These are phyloP conservation scores for Cyanoramphus novaezelandiae DNA, from an alignment of 2,113 vertebrate species.

Conservation along the genomic window DNA sequence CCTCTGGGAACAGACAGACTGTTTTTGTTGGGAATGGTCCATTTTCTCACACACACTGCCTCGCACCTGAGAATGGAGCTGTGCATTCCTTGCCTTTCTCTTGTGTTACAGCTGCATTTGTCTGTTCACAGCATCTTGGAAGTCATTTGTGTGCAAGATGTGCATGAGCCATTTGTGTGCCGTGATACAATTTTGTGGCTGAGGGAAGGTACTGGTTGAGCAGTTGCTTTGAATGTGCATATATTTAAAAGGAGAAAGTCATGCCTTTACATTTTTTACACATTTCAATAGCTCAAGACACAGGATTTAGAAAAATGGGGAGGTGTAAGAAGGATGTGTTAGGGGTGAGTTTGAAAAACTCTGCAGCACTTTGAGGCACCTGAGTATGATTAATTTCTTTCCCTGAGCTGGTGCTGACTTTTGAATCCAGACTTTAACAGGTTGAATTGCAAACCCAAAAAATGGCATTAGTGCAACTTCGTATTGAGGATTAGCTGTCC, in stretches of 20 bases:
- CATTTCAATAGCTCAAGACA: background rate
- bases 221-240: background rate
- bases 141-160: background rate
- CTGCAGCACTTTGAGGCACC: background rate
- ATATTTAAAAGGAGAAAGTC: background rate
- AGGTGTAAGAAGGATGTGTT: background rate
- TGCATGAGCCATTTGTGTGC: background rate
- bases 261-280: background rate
- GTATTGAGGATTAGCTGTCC: constrained; percentile 72
- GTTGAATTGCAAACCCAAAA: constrained; percentile 46
- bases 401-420: background rate
- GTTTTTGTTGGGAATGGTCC: background rate
- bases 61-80: background rate
- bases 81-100: background rate
- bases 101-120: background rate
- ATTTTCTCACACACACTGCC: background rate
- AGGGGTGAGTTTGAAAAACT: background rate
- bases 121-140: background rate
- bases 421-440: constrained; percentile 37
- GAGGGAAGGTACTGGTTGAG: background rate
- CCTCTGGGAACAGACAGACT: background rate
- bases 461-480: constrained; percentile 41
- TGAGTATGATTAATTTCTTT: background rate
- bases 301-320: background rate
- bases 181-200: background rate